Conservation (phyloP, 1,140 invertebrate species). For the Ganaspis sp. region DNA sequence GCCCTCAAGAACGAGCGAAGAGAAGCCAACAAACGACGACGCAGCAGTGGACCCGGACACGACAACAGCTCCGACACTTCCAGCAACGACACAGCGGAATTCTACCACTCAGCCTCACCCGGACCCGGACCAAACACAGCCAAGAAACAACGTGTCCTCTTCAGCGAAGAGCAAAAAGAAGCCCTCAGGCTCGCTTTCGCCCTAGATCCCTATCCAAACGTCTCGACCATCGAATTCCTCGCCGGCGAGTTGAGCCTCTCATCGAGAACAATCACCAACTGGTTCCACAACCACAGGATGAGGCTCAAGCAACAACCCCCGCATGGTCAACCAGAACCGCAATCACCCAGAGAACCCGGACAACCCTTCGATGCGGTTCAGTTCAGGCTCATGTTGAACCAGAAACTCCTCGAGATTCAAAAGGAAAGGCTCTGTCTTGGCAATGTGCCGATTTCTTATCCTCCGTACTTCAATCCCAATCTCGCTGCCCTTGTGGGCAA, state of each 20-base stretch:
- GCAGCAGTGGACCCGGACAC: slow-evolving; percentile 87
- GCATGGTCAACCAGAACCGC: slow-evolving; percentile 82
- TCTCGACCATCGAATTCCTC: slow-evolving; percentile 95
- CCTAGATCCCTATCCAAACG: slow-evolving; percentile 96
- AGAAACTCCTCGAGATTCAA: slow-evolving; percentile 89
- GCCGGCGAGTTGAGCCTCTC: slow-evolving; percentile 94
- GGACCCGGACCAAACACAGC: slow-evolving; percentile 86
- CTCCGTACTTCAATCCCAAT: slow-evolving; percentile 86
- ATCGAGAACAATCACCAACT: slow-evolving; percentile 97
- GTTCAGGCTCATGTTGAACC: slow-evolving; percentile 90
- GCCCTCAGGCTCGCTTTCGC: slow-evolving; percentile 94
- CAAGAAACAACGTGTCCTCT: slow-evolving; percentile 95
- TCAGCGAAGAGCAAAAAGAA: slow-evolving; percentile 99
- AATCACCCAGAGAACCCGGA: slow-evolving; percentile 82
- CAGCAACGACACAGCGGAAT: slow-evolving; percentile 91
- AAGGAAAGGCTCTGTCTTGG: slow-evolving; percentile 87
- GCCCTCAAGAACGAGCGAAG: slow-evolving; percentile 91
- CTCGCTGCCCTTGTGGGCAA: slow-evolving; percentile 82
- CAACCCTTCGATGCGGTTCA: slow-evolving; percentile 93
- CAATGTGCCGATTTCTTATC: slow-evolving; percentile 84
- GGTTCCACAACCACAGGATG: slow-evolving; percentile 99
- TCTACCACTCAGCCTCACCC: slow-evolving; percentile 90
- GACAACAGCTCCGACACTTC: slow-evolving; percentile 91
- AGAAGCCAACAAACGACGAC: slow-evolving; percentile 91
- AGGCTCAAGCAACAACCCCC: slow-evolving; percentile 93